A percentile compares a stretch with the other conserved stretches of the same genome.
Evolutionary conservation across 1,140 invertebrate species (phyloP).

Genomic region (Gryllus bimaculatus): DNA sequence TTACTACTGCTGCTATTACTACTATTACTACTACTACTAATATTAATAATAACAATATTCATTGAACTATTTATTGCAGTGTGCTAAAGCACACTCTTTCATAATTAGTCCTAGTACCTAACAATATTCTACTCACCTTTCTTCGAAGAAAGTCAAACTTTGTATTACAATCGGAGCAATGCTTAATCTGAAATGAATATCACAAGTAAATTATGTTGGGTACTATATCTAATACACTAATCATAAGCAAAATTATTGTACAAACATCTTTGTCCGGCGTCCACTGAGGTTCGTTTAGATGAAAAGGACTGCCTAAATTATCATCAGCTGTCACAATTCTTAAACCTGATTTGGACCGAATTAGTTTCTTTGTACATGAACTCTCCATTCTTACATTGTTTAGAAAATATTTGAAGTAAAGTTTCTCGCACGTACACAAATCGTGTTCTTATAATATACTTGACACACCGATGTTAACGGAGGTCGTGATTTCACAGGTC

Average conservation of each 20-base stretch:
- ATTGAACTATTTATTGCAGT: too few species aligned
- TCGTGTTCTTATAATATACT: too few species aligned
- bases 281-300: background rate
- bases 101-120: too few species aligned
- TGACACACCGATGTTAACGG: too few species aligned
- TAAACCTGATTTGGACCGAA: background rate
- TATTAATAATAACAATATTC: too few species aligned
- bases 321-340: background rate
- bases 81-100: too few species aligned
- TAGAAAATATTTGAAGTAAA: too few species aligned
- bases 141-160: background rate
- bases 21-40: too few species aligned
- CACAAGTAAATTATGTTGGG: background rate
- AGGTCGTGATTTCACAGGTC: too few species aligned
- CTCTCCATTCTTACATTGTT: background rate
- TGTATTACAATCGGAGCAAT: background rate
- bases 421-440: too few species aligned
- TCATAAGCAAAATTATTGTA: background rate
- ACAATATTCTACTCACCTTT: background rate
- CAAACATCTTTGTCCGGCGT: background rate
- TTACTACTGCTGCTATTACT: too few species aligned
- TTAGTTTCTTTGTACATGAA: background rate
- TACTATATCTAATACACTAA: background rate
- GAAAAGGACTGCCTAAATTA: background rate
- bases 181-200: background rate